Conservation (phyloP, 2,888 invertebrate species). For the Trypoxylon attenuatum region DNA sequence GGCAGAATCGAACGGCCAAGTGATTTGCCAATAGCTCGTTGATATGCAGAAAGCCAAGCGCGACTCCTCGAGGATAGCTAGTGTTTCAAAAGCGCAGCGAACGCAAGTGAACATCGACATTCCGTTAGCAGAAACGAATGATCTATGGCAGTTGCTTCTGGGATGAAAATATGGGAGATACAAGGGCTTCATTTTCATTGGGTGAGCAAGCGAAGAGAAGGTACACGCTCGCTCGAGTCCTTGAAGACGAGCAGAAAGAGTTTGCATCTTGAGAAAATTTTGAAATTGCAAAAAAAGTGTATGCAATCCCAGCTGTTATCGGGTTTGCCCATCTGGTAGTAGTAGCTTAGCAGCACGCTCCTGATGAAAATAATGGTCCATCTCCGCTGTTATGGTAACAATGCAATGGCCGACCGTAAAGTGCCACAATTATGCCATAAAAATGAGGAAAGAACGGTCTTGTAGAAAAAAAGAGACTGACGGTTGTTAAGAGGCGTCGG, state of each 20-base stretch:
- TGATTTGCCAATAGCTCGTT: conserved; percentile 58
- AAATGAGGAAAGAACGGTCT: too few relatives aligned
- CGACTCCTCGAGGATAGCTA: conserved; percentile 25
- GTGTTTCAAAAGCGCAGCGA: conserved; percentile 55
- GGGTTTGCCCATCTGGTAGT: conserved; percentile 30
- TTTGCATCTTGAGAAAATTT: conserved; percentile 38
- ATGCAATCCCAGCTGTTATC: too few relatives aligned
- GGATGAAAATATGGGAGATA: conserved; percentile 54
- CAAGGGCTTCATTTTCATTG: conserved; percentile 45
- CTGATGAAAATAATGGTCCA: conserved; percentile 36
- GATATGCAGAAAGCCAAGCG: conserved; percentile 58
- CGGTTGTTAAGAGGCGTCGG: too few relatives aligned
- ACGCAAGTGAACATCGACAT: conserved; percentile 34
- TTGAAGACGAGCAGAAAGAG: conserved; percentile 60
- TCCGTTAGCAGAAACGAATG: conserved; percentile 34
- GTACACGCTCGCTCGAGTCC: conserved; percentile 42
- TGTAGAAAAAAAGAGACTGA: too few relatives aligned
- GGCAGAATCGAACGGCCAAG: conserved; percentile 16
- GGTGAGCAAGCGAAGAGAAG: conserved; percentile 53
- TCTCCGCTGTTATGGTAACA: conserved; percentile 28
- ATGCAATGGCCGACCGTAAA: not conserved
- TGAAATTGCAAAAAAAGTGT: too few relatives aligned
- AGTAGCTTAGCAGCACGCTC: conserved; percentile 32
- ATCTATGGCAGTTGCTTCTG: conserved; percentile 48
- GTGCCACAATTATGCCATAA: not conserved